Percentiles rank a stretch among this genome's conserved stretches.
Conservation (phyloP, 2,797 vertebrate species). For the Otolemur crassicaudatus region DNA sequence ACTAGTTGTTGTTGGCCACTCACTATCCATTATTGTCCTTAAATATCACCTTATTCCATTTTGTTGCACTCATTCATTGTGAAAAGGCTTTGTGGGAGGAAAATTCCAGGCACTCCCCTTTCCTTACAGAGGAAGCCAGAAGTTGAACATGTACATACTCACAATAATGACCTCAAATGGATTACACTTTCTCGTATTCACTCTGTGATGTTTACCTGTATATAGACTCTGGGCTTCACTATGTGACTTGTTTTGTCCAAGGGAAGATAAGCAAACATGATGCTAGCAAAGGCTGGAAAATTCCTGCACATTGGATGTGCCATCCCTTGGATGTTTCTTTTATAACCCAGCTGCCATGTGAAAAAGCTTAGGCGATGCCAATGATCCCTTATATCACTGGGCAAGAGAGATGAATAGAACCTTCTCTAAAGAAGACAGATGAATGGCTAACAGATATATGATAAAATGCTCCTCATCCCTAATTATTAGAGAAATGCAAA, state of each 20-base stretch:
- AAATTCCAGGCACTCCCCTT: neutral
- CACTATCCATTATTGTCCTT: conserved; percentile 35
- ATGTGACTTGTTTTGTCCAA: neutral
- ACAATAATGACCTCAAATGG: neutral
- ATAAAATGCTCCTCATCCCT: too few relatives aligned
- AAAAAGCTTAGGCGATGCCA: neutral
- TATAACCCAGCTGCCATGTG: neutral
- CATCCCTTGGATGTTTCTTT: neutral
- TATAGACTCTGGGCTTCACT: neutral
- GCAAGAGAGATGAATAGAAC: too few relatives aligned
- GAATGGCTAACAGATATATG: too few relatives aligned
- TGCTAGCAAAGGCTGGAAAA: neutral
- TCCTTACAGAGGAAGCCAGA: neutral
- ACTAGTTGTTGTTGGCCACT: neutral
- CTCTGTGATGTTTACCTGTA: neutral
- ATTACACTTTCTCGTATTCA: neutral
- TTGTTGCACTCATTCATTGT: conserved; percentile 33
- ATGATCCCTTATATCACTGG: too few relatives aligned
- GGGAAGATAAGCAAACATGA: neutral
- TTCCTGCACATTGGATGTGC: neutral
- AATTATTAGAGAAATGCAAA: too few relatives aligned
- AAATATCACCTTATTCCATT: neutral
- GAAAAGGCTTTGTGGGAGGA: neutral
- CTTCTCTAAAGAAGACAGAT: too few relatives aligned
- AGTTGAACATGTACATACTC: neutral